phyloP scores from a whole-genome alignment of 1,140 invertebrate species.

The Armadillidium nasatum region DNA sequence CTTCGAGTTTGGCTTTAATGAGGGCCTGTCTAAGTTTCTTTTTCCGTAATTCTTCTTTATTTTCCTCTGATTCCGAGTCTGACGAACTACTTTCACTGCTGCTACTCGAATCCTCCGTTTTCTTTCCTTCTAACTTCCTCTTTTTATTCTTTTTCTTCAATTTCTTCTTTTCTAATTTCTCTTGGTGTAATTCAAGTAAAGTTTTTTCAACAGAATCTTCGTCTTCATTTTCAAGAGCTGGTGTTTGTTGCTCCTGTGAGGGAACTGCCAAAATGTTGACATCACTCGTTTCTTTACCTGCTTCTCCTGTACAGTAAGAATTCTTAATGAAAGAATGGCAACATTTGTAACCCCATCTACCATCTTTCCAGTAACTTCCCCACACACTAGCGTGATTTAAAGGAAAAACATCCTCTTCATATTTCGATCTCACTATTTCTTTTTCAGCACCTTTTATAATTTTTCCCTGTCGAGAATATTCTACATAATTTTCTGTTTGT shows the following conservation, averaged over 20 bases:
- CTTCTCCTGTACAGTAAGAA: conserved; percentile 80
- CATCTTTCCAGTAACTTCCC: conserved; percentile 90
- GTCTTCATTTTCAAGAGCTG: conserved; percentile 29
- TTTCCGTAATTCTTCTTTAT: conserved; percentile 53
- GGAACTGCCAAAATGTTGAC: conserved; percentile 21
- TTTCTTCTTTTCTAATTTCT: conserved; percentile 56
- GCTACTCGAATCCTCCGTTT: conserved; percentile 24
- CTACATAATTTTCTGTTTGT: conserved; percentile 92
- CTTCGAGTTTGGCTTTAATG: conserved; percentile 60
- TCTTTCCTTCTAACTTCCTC: conserved; percentile 52
- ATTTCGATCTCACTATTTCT: conserved; percentile 75
- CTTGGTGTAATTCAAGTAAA: conserved; percentile 42
- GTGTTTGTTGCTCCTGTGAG: conserved; percentile 46
- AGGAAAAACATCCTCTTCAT: conserved; percentile 88
- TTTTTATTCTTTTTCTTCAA: conserved; percentile 64
- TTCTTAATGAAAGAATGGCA: conserved; percentile 91
- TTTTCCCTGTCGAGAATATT: conserved; percentile 91
- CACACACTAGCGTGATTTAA: conserved; percentile 92
- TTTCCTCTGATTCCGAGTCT: conserved; percentile 52
- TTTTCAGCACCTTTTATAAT: conserved; percentile 81
- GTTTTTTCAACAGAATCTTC: conserved; percentile 46
- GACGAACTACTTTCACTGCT: conserved; percentile 42
- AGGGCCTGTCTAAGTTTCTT: conserved; percentile 56
- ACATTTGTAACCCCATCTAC: conserved; percentile 92
- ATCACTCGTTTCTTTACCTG: conserved; percentile 57